Conservation (phyloP, 30 jellyfish, hydroid and myxozoan genomes). For the Catostylus mosaicus region DNA sequence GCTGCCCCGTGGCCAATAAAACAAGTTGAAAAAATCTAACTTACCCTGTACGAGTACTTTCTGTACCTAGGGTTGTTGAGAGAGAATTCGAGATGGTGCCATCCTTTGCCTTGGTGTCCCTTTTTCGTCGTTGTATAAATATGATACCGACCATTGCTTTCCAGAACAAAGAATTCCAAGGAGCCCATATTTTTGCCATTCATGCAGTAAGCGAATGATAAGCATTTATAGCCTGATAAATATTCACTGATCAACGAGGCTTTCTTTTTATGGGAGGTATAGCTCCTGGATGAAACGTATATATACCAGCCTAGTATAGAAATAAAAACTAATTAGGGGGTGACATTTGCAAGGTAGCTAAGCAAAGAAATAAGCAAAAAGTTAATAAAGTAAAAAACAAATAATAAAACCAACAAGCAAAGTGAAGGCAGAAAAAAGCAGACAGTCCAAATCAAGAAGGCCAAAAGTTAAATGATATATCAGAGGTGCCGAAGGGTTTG, state of each 20-base stretch:
- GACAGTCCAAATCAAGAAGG: too few relatives aligned
- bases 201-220: slow-evolving; percentile 71
- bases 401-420: too few relatives aligned
- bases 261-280: slow-evolving; percentile 20
- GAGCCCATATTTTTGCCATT: slow-evolving; percentile 72
- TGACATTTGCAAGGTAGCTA: too few relatives aligned
- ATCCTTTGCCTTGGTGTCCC: slow-evolving; percentile 82
- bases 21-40: too few relatives aligned
- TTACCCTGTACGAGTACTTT: slow-evolving; percentile 35
- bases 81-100: slow-evolving; percentile 61
- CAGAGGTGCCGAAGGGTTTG: too few relatives aligned
- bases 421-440: too few relatives aligned
- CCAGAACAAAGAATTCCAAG: slow-evolving; percentile 32
- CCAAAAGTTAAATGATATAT: too few relatives aligned
- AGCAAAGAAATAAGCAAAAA: too few relatives aligned
- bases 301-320: slow-evolving; percentile 55
- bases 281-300: slow-evolving; percentile 31
- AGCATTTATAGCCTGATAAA: slow-evolving; percentile 60
- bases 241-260: slow-evolving; percentile 50
- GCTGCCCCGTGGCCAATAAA: too few relatives aligned
- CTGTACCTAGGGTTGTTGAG: neutral
- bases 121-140: slow-evolving; percentile 13
- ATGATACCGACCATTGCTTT: slow-evolving; percentile 20
- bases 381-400: too few relatives aligned
- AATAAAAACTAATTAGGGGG: too few relatives aligned